Conservation (phyloP, 30 jellyfish, hydroid and myxozoan species). For the Aurelia coerulea region DNA sequence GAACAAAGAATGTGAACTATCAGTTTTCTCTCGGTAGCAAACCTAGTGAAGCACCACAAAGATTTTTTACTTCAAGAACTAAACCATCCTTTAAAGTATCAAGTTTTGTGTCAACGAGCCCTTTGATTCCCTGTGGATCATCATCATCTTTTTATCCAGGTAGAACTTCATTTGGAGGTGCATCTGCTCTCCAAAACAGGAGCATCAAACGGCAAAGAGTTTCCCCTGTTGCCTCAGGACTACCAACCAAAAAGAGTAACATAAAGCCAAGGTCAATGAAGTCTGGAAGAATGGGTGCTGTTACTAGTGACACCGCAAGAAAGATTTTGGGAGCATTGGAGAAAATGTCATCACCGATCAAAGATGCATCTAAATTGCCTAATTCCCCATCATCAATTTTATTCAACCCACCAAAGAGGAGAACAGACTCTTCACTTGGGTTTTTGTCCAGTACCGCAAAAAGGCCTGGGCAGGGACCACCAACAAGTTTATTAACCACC, state of each 20-base stretch:
- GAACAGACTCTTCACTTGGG: conserved; percentile 17
- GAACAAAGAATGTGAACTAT: not conserved
- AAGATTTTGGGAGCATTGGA: conserved; percentile 82
- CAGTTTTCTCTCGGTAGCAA: conserved; percentile 41
- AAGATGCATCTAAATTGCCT: conserved; percentile 88
- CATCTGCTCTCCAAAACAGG: conserved; percentile 73
- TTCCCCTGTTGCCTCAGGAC: conserved; percentile 87
- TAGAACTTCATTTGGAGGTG: conserved; percentile 94
- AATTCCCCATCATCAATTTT: conserved; percentile 50
- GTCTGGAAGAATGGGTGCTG: conserved; percentile 62
- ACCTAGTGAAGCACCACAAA: conserved; percentile 58
- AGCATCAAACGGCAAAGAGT: conserved; percentile 75
- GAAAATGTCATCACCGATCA: conserved; percentile 92
- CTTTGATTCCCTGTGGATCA: conserved; percentile 56
- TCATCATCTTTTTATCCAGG: conserved; percentile 94
- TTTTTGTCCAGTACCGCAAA: conserved; percentile 10
- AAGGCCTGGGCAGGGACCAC: conserved; percentile 22
- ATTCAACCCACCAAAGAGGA: conserved; percentile 34
- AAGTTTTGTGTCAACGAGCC: conserved; percentile 86
- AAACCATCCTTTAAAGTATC: conserved; percentile 91
- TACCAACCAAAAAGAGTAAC: conserved; percentile 68
- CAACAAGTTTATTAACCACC: conserved; percentile 14
- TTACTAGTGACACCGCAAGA: conserved; percentile 97
- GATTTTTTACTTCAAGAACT: conserved; percentile 30
- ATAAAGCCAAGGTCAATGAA: conserved; percentile 79